A percentile compares a stretch with the other conserved stretches of the same genome.
Evolutionary conservation across 2,113 vertebrate genomes (phyloP).

Genomic region (Coturnix japonica): DNA sequence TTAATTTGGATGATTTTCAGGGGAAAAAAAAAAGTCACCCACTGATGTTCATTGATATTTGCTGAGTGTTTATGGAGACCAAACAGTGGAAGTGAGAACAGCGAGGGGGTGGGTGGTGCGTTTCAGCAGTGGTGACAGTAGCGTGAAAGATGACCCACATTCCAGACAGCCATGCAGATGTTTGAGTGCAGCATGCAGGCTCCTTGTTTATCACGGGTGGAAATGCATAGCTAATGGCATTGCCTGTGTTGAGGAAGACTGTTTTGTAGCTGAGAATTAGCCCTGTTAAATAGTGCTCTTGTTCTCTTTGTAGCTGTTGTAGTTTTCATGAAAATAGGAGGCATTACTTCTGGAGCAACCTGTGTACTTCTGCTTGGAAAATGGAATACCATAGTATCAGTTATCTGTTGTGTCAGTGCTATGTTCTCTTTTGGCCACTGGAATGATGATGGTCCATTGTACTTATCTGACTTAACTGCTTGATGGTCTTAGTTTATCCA

Average conservation of each 20-base stretch:
- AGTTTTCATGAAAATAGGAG: too few species aligned
- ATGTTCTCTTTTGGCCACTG: neutral
- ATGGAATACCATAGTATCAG: rapidly evolving
- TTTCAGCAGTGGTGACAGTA: neutral
- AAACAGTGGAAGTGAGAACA: neutral
- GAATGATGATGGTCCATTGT: neutral
- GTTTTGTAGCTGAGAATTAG: neutral
- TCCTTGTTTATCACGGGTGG: neutral
- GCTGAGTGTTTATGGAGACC: neutral
- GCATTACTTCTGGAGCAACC: too few species aligned
- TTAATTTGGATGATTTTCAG: neutral
- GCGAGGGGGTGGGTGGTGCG: neutral
- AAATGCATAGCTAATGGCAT: neutral
- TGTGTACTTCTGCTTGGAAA: neutral
- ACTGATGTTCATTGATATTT: neutral
- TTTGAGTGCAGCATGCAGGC: neutral
- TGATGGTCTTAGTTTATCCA: neutral
- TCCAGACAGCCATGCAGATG: neutral
- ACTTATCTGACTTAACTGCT: neutral
- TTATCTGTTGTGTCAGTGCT: rapidly evolving
- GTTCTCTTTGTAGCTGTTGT: neutral
- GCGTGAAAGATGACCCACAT: too few species aligned
- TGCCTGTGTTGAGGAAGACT: neutral
- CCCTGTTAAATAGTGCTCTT: neutral
- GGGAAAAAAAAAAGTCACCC: too few species aligned